Evolutionary conservation across 2,888 invertebrate species (phyloP), one percentile per base, ranked within the genome.

Genomic region (Metacarcinus magister): DNA sequence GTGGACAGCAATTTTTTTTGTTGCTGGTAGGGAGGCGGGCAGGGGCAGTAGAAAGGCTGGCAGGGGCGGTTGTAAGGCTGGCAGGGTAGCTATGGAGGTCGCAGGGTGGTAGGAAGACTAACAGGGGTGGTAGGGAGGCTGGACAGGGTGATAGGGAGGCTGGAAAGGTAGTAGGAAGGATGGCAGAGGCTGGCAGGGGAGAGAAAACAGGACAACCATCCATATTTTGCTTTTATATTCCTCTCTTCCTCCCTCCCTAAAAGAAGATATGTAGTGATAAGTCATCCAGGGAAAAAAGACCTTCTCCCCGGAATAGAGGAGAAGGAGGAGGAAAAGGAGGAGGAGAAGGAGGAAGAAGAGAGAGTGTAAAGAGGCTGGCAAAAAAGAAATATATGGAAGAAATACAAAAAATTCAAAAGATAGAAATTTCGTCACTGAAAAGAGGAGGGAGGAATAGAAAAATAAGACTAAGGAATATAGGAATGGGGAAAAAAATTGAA

Each of bases 221-320:
- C 82, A 82, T 82, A 82, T 82, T 82, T 82, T 10, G 28, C 32
- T 82, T 82, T 28, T 82, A 82, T 82, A 82, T 82, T 82, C 13
- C 82, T 32, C 19, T 32, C 82, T 82, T 82, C 82, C 82, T 82
- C 28, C 82, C 82, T 82, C 32, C 82, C 32, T 32, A 32, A 82
- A 82, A 82, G 82, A 82, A 82, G 28, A 82, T 82, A 82, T 32
- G 82, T 82, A 32, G 82, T 82, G 82, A 82, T 82, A 82, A 82
- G 82, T 82, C 82, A 32, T 82, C 82, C 82, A 32, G 32, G 28
- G 32, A 82, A 82, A 82, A 82, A 82, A 67, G n/a, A 19, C 23
- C 23, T 8, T 82, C 82, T 32, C 82, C 28, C 32, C 13, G 82
- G 4, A 82, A 82, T 82, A 8, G 82, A 82, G 82, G 82, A 10